Conservation (phyloP, 2,113 vertebrate genomes). For the Oryzias celebensis region DNA sequence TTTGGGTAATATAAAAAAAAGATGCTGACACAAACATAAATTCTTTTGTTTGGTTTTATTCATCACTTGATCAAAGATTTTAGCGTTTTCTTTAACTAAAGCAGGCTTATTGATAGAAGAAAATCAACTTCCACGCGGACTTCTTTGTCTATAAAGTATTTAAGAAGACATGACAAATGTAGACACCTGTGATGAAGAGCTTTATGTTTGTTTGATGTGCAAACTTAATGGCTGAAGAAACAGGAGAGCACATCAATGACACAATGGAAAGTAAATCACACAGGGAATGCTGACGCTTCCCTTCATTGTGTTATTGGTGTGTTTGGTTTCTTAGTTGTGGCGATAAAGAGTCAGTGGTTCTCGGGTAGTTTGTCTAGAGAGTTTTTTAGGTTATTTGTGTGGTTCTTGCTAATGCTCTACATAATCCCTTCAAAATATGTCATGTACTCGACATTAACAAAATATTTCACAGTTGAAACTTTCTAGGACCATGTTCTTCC, state of each 20-base stretch:
- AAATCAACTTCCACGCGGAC: not conserved
- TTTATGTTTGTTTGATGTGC: slow-evolving; percentile 3
- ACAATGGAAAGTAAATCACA: slow-evolving; percentile 53
- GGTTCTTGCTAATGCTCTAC: slow-evolving; percentile 2
- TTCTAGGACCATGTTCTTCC: too few species aligned
- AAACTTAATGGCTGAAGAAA: slow-evolving; percentile 18
- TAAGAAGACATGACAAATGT: not conserved
- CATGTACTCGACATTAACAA: slow-evolving; percentile 11
- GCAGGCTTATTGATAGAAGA: not conserved
- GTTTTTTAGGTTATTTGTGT: slow-evolving; percentile 21
- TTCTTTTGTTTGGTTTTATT: not conserved
- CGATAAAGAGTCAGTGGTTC: not conserved
- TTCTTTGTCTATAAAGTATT: not conserved
- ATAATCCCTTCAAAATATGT: not conserved
- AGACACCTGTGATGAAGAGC: slow-evolving; percentile 2
- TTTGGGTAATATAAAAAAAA: slow-evolving; percentile 10
- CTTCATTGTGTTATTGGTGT: slow-evolving; percentile 40
- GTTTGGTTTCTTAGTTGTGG: slow-evolving; percentile 5
- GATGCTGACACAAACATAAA: slow-evolving; percentile 7
- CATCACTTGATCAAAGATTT: slow-evolving; percentile 3
- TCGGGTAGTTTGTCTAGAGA: not conserved
- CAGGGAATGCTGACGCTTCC: slow-evolving; percentile 41
- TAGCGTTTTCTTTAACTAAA: not conserved
- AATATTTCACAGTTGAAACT: not conserved
- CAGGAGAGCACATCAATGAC: slow-evolving; percentile 34